Evolutionary conservation across 2,888 invertebrate species (phyloP), one percentile per base, ranked within the genome.

Genomic region (Bellardia bayeri): DNA sequence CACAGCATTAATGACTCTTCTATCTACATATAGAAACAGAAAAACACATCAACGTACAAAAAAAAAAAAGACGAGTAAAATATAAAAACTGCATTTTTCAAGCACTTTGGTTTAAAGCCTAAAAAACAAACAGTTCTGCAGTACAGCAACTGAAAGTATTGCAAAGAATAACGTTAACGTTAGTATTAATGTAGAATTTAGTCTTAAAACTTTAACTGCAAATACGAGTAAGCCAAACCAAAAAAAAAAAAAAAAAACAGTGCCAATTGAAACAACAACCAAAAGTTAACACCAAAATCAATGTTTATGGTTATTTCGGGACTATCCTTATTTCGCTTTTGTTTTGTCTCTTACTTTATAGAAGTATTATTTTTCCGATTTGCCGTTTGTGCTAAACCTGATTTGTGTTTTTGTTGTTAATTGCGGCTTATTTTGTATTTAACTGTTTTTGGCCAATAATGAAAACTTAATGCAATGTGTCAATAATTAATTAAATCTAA

Each of bases 401-500:
- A 42, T 30, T 16, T 42, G 30, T 64, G 11, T 63, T 58, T n/a
- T 30, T 66, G 7, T 9, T 30, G 30, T 69, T 54, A 78, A 79
- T 42, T 72, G 64, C 61, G 49, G 37, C 51, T 54, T 82, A 37
- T 69, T 51, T 69, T 42, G 51, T 45, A 14, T 61, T 66, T 78
- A 78, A 69, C 69, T 74, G 78, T 75, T 63, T 45, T 45, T 88
- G 74, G 78, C 85, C 87, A 88, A 88, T 89, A 90, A 90, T 87
- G 89, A 89, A 91, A 91, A 90, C 89, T 89, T 89, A 83, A 82
- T 90, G 86, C 91, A 91, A 92, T 92, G 92, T 92, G 92, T 93
- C 91, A 92, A 92, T 92, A 93, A 92, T 92, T 92, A 92, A 92
- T 92, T 92, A 91, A 91, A 90, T 89, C 90, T 75, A 9, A n/a